Conservation (phyloP, 2,797 vertebrate genomes). For the Xiphophorus birchmanni region DNA sequence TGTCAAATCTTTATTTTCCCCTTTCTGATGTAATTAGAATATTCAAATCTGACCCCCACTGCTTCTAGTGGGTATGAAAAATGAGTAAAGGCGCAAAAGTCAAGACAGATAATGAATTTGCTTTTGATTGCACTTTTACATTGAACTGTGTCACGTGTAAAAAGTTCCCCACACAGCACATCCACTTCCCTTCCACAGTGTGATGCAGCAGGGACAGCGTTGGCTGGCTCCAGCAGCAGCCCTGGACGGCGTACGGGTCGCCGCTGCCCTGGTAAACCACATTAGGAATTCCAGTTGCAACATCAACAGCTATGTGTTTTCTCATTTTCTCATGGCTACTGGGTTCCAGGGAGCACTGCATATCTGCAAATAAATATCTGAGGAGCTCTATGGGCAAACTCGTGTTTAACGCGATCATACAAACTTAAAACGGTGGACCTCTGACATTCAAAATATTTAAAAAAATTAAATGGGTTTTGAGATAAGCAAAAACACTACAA, state of each 20-base stretch:
- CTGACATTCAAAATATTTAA: neutral
- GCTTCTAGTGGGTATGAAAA: neutral
- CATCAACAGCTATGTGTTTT: neutral
- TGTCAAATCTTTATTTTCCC: neutral
- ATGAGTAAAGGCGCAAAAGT: neutral
- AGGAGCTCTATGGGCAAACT: neutral
- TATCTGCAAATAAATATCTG: neutral
- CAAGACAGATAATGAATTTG: neutral
- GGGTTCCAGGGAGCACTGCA: neutral
- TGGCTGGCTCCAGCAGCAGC: neutral
- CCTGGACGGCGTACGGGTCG: neutral
- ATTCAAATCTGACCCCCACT: neutral
- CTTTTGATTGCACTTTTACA: neutral
- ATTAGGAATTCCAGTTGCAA: neutral
- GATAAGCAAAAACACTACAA: neutral
- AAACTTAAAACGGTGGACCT: neutral
- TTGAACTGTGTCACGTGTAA: neutral
- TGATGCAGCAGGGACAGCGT: neutral
- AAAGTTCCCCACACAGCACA: neutral
- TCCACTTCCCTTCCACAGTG: neutral
- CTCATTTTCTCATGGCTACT: neutral
- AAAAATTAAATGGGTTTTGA: neutral
- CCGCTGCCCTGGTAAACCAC: neutral
- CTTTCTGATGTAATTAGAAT: neutral
- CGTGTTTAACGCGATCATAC: neutral